These are phyloP conservation scores for Mythimna albipuncta DNA, from an alignment of 2,888 invertebrate genomes.

Conservation along the genomic window DNA sequence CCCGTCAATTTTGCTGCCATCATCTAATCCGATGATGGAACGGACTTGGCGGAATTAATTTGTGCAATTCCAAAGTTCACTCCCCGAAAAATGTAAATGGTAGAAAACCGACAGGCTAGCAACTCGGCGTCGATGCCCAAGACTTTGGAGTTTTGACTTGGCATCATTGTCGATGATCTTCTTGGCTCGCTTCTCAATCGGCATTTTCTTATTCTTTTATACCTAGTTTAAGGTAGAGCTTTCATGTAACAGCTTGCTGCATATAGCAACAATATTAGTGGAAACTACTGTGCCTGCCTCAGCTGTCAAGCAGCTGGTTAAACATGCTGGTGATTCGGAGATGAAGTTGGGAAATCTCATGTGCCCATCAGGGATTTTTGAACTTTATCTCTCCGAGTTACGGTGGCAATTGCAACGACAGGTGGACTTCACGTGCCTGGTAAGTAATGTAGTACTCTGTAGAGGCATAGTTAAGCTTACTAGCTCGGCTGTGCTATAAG, in stretches of 20 bases:
- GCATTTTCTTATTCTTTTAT: too few relatives aligned
- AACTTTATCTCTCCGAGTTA: slow-evolving; percentile 38
- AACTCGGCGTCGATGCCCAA: too few relatives aligned
- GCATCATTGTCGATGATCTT: too few relatives aligned
- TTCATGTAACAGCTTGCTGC: not conserved
- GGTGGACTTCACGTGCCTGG: not conserved
- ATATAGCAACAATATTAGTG: not conserved
- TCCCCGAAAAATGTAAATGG: too few relatives aligned
- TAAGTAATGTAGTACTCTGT: slow-evolving; percentile 7
- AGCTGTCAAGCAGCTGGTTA: slow-evolving; percentile 7
- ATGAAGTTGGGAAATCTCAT: slow-evolving; percentile 38
- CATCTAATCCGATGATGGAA: too few relatives aligned
- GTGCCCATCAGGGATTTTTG: slow-evolving; percentile 38
- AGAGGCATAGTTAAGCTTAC: not conserved
- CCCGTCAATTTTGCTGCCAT: too few relatives aligned
- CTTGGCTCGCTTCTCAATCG: too few relatives aligned
- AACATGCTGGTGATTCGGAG: slow-evolving; percentile 20
- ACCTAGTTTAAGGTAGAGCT: too few relatives aligned
- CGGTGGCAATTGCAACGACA: slow-evolving; percentile 17
- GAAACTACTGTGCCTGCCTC: not conserved
- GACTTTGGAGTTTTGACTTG: too few relatives aligned
- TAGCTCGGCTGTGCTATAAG: not conserved
- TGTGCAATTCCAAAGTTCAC: too few relatives aligned
- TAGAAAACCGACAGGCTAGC: too few relatives aligned
- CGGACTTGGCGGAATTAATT: too few relatives aligned